Conservation (phyloP, 2,797 vertebrate species). For the Tragopan temminckii region DNA sequence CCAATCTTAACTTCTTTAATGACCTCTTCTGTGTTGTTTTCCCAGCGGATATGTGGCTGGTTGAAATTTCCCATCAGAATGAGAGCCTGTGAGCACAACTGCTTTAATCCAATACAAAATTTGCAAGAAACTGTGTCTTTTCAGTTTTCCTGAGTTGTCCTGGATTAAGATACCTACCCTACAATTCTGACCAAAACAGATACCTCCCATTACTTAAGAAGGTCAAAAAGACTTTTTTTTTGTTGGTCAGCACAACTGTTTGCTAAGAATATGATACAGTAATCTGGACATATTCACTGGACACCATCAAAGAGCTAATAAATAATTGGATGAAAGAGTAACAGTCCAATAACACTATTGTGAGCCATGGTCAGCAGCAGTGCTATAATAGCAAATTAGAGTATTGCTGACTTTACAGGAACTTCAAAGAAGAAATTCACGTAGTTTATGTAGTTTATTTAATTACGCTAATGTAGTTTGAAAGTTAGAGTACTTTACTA, state of each 20-base stretch:
- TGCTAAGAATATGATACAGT: not conserved
- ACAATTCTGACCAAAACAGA: not conserved
- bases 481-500: not conserved
- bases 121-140: not conserved
- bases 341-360: not conserved
- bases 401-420: constrained; percentile 20
- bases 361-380: not conserved
- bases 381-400: constrained; percentile 16
- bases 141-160: not conserved
- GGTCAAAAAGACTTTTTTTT: not conserved
- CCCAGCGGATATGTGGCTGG: too few species aligned
- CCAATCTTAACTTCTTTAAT: too few species aligned
- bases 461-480: not conserved
- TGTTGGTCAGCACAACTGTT: not conserved
- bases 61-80: too few species aligned
- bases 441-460: not conserved
- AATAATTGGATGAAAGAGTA: not conserved
- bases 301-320: not conserved
- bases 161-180: not conserved
- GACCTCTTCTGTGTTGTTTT: too few species aligned
- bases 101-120: not conserved
- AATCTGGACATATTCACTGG: not conserved
- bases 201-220: not conserved
- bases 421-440: constrained; percentile 29
- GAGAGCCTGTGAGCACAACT: too few species aligned